Base-by-base conservation (phyloP, 1,140 invertebrate species). In the Drosophila kurseongensis region DNA sequence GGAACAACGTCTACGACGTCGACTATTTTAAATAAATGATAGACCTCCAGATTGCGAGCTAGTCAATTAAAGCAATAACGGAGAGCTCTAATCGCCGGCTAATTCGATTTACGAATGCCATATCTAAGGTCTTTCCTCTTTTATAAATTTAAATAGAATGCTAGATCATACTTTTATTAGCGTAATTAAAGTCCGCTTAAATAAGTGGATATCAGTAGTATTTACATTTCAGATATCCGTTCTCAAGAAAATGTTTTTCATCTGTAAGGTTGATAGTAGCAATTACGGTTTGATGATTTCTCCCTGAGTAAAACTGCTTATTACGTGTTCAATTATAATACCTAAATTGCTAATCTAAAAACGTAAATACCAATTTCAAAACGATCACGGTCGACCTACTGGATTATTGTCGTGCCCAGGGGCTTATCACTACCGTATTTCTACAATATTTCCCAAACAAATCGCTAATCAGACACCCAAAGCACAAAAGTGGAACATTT, bases 51-150 rank as follows among this genome's bases (percentile, higher is more conserved):
- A 66, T 62, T 41, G 61, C 4, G 10, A 12, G 38, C 18, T 27
- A 35, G 42, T 44, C 41, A 68, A 66, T 68, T 51, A 65, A 52
- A 50, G 63, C 65, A 9, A 65, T 36, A 36, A 59, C 54, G 65
- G 12, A 8, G 14, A 23, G 18, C n/a, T 18, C 18, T 65, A 27
- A 47, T 63, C 35, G 27, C 14, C 29, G 40, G 50, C 50, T 52
- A 52, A 36, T 52, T 52, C 32, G 40, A 18, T 57, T 57, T 57
- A 18, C 12, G 45, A 51, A 51, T 51, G 14, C 48, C 29, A 10
- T n/a, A 32, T 35, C 48, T 32, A 51, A 51, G 48, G 48, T 32
- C 27, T 32, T 51, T 35, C 14, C 23, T n/a, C 23, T 48, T 48
- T 29, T n/a, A 10, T 7, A 47, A 47, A 16, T 23, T 23, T 18